These are phyloP conservation scores for Pangasius sanitwongsei DNA, from an alignment of 2,797 vertebrate species.

Conservation along the genomic window DNA sequence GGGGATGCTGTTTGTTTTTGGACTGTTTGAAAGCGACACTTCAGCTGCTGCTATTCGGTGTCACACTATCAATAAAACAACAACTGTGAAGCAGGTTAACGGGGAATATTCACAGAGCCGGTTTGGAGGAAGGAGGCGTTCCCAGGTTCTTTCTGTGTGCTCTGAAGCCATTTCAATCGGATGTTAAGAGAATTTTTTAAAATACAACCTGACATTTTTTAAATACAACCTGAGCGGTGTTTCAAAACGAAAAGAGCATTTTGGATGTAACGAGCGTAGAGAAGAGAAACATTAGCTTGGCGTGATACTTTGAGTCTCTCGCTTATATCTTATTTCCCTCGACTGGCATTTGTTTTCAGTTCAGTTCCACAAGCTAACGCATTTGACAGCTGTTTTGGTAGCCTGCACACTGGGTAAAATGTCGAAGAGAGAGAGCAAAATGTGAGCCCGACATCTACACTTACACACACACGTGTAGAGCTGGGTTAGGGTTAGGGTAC, in stretches of 20 bases:
- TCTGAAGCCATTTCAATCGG: background rate
- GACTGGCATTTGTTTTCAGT: background rate
- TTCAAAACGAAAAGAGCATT: background rate
- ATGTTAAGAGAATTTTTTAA: background rate
- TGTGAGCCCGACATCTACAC: background rate
- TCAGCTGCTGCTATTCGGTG: background rate
- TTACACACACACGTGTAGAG: background rate
- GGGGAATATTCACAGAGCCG: background rate
- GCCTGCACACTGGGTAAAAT: background rate
- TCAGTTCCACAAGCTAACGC: background rate
- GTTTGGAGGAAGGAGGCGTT: background rate
- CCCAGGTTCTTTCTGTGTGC: background rate
- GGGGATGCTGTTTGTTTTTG: background rate
- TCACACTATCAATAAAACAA: background rate
- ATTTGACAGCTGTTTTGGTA: background rate
- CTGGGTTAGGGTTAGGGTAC: background rate
- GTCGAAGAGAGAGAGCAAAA: constrained; percentile 1
- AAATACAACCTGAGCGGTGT: background rate
- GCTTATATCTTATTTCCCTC: background rate
- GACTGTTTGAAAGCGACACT: background rate
- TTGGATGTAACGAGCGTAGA: background rate
- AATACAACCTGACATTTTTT: background rate
- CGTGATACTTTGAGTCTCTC: background rate
- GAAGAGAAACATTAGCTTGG: background rate
- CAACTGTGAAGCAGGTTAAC: background rate